Conservation (phyloP, 2,113 vertebrate species). For the Sapajus apella region DNA sequence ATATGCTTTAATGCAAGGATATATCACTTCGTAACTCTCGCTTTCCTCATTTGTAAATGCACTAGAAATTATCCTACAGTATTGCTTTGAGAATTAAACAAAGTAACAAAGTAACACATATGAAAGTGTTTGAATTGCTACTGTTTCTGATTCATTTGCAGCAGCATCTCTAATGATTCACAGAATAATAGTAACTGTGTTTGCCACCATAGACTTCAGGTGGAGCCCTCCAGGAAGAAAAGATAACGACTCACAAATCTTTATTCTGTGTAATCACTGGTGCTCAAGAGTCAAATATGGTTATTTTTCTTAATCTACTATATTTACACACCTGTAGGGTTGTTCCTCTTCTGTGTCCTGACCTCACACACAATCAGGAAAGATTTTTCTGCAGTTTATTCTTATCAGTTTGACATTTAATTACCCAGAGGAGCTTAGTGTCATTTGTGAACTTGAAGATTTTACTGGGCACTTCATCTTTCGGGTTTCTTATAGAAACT, state of each 20-base stretch:
- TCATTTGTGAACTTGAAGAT: slow-evolving; percentile 63
- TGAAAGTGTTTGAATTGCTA: not conserved
- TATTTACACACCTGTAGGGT: not conserved
- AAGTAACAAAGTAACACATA: not conserved
- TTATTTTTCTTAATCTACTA: not conserved
- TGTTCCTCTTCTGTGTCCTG: not conserved
- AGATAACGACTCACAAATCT: not conserved
- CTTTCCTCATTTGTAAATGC: not conserved
- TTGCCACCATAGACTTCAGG: not conserved
- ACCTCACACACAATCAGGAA: not conserved
- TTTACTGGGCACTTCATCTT: slow-evolving; percentile 50
- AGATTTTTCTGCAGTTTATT: slow-evolving; percentile 36
- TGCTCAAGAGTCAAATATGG: not conserved
- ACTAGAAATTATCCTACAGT: not conserved
- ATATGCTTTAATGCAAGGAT: not conserved
- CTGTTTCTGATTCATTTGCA: not conserved
- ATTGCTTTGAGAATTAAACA: not conserved
- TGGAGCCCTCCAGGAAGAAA: not conserved
- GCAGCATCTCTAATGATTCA: not conserved
- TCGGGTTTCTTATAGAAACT: not conserved
- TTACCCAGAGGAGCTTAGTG: slow-evolving; percentile 49
- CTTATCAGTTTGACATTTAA: slow-evolving; percentile 48
- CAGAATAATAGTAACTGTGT: not conserved
- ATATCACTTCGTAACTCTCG: not conserved
- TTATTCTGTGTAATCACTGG: not conserved